Base-by-base conservation (phyloP, 2,888 invertebrate species). In the Drosophila meridiana region DNA sequence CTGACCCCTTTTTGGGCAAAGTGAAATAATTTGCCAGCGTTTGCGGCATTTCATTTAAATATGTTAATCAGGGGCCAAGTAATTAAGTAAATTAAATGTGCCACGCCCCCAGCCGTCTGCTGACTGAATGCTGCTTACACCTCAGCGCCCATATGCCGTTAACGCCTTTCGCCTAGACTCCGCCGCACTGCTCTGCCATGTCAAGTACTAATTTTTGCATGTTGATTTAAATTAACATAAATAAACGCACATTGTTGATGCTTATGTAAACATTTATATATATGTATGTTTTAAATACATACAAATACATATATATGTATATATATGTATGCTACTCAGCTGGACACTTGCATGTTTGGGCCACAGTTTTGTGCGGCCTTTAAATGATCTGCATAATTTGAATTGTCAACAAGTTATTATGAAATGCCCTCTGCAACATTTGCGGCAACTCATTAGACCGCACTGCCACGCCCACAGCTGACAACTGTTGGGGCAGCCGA, bases 201-300 rank as follows among this genome's bases (percentile, higher is more conserved):
- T 64, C 70, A 77, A 72, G 83, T 80, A 70, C 76, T 88, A 83
- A 89, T 84, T 84, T 86, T 76, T 83, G 81, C 78, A 82, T 87
- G 82, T 89, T 86, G 87, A 84, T 78, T 83, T 87, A 89, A 86
- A 86, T 86, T 82, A 82, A 89, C 87, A 86, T 89, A 85, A 89
- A 72, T 82, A 80, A 80, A 88, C 78, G 73, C 69, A 78, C 61
- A 56, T 32, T 66, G 58, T 58, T 32, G 48, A 43, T 58, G 52
- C 34, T 48, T 61, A 20, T 50, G 42, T 5, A 34, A 9, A 20
- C 28, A 40, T 43, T 57, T 20, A 57, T 38, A 40, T 26, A 43
- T 13, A 48, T 26, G 11, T 32, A 32, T 9, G 30, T 43, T 38
- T 2, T 8, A 64, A 32, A 64, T 14, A 43, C 14, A 40, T 14